Base-by-base conservation (phyloP, 2,888 invertebrate species). In the Orthosia incerta region DNA sequence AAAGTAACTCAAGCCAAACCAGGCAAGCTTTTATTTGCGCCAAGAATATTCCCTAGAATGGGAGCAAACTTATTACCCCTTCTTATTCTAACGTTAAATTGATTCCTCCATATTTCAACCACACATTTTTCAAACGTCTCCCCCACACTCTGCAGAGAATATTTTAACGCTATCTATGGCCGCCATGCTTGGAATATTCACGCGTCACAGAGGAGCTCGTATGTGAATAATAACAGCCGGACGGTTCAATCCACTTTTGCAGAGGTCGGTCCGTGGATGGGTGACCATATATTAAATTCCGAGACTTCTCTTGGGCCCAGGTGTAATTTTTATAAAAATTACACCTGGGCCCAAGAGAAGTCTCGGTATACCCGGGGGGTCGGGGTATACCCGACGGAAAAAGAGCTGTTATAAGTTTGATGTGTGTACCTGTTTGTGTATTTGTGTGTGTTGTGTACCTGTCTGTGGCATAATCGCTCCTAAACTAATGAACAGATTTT, bases 71-170 rank as follows among this genome's bases (percentile, higher is more conserved):
- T 31, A 67, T 67, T 13, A 4, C 45, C 20, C 13, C 16, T 26
- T n/a, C 39, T 45, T 23, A 67, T 78, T n/a, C n/a, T 48, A 39
- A 59, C n/a, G 51, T 59, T 71, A 59, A 74, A 74, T 39, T 79
- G 48, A 53, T 74, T 71, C 59, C 48, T 18, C 48, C 72, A 59
- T 79, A 79, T 46, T 16, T 57, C 45, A 39, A 1, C 7, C 79
- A n/a, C 46, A 70, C 31, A 71, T 75, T 79, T 74, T 45, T 71
- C 53, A 71, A 48, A 79, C 46, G 39, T 60, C 72, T 60, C 26
- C 20, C 15, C 15, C 46, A 48, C 59, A 59, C 55, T 76, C 18
- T 18, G 3, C 39, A 3, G 12, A 4, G 20, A 39, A 60, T 48
- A 60, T 72, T 39, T 70, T 20, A 51, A 51, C 13, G 69, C 2